A percentile compares a stretch with the other conserved stretches of the same genome.
Conservation (phyloP, 2,797 vertebrate genomes). For the Kryptopterus vitreolus region DNA sequence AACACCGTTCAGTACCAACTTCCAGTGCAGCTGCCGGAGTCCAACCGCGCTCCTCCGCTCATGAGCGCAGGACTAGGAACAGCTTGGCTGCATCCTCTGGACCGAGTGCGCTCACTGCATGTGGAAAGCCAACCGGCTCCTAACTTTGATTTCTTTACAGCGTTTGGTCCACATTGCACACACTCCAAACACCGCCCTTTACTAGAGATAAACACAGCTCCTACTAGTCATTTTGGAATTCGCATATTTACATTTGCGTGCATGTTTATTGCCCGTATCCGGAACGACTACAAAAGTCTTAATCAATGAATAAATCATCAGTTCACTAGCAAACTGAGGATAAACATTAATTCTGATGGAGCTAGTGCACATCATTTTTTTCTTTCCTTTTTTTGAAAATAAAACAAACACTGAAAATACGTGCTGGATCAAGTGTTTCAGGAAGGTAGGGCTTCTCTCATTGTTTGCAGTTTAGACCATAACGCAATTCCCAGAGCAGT, state of each 20-base stretch:
- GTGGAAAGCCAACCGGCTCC: constrained; percentile 27
- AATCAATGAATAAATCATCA: too few species aligned
- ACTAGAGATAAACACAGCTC: neutral
- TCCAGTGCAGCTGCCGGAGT: neutral
- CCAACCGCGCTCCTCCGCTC: neutral
- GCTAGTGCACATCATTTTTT: too few species aligned
- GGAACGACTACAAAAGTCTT: too few species aligned
- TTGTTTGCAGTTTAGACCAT: too few species aligned
- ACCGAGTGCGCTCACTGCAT: neutral
- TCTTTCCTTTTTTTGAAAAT: too few species aligned
- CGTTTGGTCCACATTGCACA: neutral
- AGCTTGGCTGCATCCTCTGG: neutral
- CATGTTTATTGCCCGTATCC: too few species aligned
- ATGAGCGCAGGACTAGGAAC: neutral
- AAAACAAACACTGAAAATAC: too few species aligned
- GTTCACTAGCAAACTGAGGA: too few species aligned
- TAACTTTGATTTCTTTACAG: neutral
- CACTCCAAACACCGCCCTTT: neutral
- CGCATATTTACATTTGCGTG: neutral
- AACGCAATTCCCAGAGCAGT: too few species aligned
- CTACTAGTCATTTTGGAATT: neutral
- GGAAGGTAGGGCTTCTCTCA: too few species aligned
- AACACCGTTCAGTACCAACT: neutral
- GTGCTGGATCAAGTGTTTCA: too few species aligned
- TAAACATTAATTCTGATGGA: too few species aligned